Evolutionary conservation across 1,140 invertebrate species (phyloP).

Genomic region (Limonius californicus): DNA sequence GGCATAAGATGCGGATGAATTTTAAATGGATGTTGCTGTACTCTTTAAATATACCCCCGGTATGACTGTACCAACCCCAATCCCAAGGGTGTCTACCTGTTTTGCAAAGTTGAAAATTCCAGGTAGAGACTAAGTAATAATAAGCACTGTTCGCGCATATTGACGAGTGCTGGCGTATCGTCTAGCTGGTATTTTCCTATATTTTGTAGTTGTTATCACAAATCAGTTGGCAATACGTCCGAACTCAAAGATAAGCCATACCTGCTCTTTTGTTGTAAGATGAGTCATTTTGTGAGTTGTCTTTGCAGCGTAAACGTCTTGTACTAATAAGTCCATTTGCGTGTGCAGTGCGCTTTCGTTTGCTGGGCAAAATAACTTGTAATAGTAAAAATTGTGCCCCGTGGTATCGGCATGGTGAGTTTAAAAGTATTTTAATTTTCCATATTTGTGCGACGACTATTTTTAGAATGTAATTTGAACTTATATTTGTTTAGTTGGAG

Average conservation of each 20-base stretch:
- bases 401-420: no score
- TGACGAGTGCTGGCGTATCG: background rate
- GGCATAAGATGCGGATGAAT: background rate
- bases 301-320: conserved; percentile 13
- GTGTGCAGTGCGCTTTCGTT: no score
- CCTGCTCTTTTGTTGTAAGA: conserved; percentile 7
- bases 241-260: background rate
- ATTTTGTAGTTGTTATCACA: conserved; percentile 1
- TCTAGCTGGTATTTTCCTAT: background rate
- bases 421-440: no score
- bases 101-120: conserved; percentile 1
- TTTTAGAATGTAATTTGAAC: no score
- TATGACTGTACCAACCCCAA: conserved; percentile 3
- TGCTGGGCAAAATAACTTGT: no score
- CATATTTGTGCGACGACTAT: no score
- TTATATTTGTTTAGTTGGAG: no score
- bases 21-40: background rate
- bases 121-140: background rate
- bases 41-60: background rate
- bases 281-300: conserved; percentile 8
- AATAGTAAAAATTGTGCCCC: no score
- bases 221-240: conserved; percentile 14
- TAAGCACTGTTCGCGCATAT: background rate
- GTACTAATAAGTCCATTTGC: no score
- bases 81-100: background rate